These are phyloP conservation scores for Momotus momota DNA, from an alignment of 2,797 vertebrate genomes.

Conservation along the genomic window DNA sequence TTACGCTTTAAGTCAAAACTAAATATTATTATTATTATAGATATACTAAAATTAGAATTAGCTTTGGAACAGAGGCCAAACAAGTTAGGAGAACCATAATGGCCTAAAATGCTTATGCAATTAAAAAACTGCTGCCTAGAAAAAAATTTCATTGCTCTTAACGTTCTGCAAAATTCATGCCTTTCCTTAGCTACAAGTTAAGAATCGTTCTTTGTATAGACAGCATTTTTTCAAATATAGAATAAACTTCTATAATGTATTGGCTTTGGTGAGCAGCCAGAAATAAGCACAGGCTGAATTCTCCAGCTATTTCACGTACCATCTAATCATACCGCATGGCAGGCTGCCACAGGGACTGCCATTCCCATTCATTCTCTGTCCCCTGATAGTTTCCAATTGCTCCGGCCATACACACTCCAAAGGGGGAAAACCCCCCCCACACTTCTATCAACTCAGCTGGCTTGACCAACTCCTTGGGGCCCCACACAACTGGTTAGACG, in stretches of 20 bases:
- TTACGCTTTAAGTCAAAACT: background rate
- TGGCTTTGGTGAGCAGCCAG: background rate
- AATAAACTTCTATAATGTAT: background rate
- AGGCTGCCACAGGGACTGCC: background rate
- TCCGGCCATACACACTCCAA: background rate
- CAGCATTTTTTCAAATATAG: background rate
- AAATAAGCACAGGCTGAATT: background rate
- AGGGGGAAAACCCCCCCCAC: background rate
- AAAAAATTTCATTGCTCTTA: background rate
- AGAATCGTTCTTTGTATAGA: background rate
- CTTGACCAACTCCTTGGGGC: background rate
- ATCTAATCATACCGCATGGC: background rate
- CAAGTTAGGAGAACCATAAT: background rate
- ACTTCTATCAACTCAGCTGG: background rate
- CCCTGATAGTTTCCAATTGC: background rate
- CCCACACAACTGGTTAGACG: background rate
- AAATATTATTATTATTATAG: background rate
- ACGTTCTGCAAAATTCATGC: background rate
- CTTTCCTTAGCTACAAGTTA: background rate
- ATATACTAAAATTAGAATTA: background rate
- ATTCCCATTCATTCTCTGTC: background rate
- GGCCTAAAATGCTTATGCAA: background rate
- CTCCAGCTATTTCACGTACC: background rate
- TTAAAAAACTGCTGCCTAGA: background rate
- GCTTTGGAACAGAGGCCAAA: background rate